Evolutionary conservation across 1,140 invertebrate genomes (phyloP), one percentile per base, ranked within the genome.

Genomic region (Bacillus rossius): DNA sequence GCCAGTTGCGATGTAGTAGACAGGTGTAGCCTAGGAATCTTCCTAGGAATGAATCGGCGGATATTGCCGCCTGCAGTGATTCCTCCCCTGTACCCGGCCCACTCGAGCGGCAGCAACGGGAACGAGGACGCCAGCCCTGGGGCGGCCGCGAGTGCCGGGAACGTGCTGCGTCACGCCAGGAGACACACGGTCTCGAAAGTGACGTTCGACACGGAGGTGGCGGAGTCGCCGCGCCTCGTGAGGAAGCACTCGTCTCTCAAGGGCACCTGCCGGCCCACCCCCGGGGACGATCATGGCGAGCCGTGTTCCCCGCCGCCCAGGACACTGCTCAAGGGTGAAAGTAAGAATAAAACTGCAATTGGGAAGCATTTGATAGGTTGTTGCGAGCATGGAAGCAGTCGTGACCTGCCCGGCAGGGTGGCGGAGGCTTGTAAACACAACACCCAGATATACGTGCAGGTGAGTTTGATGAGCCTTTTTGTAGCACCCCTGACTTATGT

Each of bases 371-470:
- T n/a, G 25, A 34, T 29, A 29, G 48, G 16, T 10, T 29, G 48
- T 23, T 25, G 26, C 37, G 48, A 50, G 34, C 25, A 50, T 29
- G 48, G 37, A 16, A 17, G 26, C 19, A 25, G 37, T 17, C 4
- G 8, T 16, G 37, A 50, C 34, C 26, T 50, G 16, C 48, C 48
- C 10, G 48, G 48, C 19, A 7, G 25, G 16, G 48, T 50, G 7
- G 37, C 34, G 8, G 48, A 50, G 16, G 19, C n/a, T 34, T 50
- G 48, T 23, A 23, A n/a, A n/a, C 48, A 50, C 23, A 50, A 17
- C 48, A 50, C 48, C 14, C 48, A 50, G 25, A 50, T 50, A 17
- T 50, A 29, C 37, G 48, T 50, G 19, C 26, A 50, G 48, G 48
- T 50, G 34, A 50, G 48, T 29, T 13, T 2, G 7, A 2, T 50